Percentiles rank a stretch among this genome's conserved stretches.
Evolutionary conservation across 2,888 invertebrate genomes (phyloP).

Genomic region (Ennomos fuscantarius): DNA sequence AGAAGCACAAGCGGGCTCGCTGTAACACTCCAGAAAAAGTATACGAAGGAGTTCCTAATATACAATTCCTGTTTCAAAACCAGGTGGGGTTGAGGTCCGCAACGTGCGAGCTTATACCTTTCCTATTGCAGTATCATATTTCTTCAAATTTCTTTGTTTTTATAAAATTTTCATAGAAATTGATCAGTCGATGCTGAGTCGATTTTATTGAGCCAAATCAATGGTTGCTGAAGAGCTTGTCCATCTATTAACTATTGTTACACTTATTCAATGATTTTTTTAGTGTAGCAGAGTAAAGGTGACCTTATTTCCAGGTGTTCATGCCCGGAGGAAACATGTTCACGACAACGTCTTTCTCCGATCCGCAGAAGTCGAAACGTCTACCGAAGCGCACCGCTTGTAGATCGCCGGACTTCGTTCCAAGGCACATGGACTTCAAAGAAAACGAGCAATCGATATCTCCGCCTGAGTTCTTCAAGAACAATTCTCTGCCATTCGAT

Average conservation of each 20-base stretch:
- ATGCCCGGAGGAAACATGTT: slow-evolving; percentile 64
- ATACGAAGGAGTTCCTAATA: slow-evolving; percentile 65
- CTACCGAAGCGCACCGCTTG: slow-evolving; percentile 47
- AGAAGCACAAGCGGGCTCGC: slow-evolving; percentile 66
- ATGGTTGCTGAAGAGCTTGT: too few species aligned
- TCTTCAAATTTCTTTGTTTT: too few species aligned
- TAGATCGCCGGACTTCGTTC: slow-evolving; percentile 60
- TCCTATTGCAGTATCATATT: too few species aligned
- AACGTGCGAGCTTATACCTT: too few species aligned
- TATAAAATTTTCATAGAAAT: too few species aligned
- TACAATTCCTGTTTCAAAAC: slow-evolving; percentile 81
- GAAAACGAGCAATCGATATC: slow-evolving; percentile 58
- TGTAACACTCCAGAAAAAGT: slow-evolving; percentile 60
- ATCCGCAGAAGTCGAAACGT: slow-evolving; percentile 56
- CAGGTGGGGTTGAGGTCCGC: slow-evolving; percentile 44
- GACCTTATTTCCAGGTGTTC: slow-evolving; percentile 53
- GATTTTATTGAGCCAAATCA: too few species aligned
- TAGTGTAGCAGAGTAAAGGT: too few species aligned
- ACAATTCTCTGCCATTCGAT: slow-evolving; percentile 68
- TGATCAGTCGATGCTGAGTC: too few species aligned
- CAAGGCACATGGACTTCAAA: slow-evolving; percentile 71
- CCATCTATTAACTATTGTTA: too few species aligned
- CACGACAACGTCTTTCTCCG: slow-evolving; percentile 57
- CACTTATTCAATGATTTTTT: too few species aligned
- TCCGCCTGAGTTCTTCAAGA: slow-evolving; percentile 68